Conservation (phyloP, 2,888 invertebrate species). For the Heliconius sara region DNA sequence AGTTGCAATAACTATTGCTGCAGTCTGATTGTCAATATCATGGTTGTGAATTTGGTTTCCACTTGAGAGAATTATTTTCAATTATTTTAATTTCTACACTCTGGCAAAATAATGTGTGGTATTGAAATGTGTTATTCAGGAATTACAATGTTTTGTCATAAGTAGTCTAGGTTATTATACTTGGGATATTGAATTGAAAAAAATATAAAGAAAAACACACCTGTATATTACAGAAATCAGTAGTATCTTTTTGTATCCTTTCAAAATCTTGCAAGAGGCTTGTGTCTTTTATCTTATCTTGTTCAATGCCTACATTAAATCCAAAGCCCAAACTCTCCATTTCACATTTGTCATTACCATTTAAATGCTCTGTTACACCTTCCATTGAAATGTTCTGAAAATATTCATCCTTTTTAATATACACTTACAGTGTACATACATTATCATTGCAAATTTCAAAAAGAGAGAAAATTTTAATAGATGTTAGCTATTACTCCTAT, state of each 20-base stretch:
- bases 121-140: too few species aligned
- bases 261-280: slow-evolving; percentile 83
- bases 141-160: too few species aligned
- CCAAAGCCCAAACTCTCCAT: slow-evolving; percentile 79
- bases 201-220: slow-evolving; percentile 49
- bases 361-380: slow-evolving; percentile 69
- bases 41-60: too few species aligned
- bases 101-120: too few species aligned
- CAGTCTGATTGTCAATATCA: too few species aligned
- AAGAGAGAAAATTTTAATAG: slow-evolving; percentile 5
- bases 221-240: slow-evolving; percentile 81
- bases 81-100: too few species aligned
- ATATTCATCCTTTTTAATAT: slow-evolving; percentile 15
- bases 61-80: too few species aligned
- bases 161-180: not conserved
- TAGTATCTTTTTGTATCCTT: slow-evolving; percentile 85
- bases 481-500: not conserved
- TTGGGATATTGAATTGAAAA: not conserved
- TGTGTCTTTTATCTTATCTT: slow-evolving; percentile 76
- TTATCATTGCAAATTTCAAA: not conserved
- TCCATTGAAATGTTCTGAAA: slow-evolving; percentile 77
- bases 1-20: not conserved
- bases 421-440: not conserved
- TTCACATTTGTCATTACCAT: slow-evolving; percentile 75
- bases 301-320: slow-evolving; percentile 74